Conservation (phyloP, 2,888 invertebrate species). For the Macaria notata region DNA sequence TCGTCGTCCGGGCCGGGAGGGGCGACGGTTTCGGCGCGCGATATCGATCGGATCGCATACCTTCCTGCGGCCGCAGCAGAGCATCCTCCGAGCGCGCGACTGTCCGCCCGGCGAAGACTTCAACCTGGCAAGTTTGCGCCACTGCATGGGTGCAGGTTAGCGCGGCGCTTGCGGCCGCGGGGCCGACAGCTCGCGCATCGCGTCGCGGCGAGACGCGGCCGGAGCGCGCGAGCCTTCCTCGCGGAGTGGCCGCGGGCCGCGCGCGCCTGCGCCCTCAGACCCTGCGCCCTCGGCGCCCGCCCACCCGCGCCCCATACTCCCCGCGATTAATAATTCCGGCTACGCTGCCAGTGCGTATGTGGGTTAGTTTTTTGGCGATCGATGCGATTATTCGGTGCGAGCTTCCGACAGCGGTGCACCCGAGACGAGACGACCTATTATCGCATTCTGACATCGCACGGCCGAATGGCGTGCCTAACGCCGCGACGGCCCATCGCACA, state of each 20-base stretch:
- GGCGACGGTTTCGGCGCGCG: constrained; percentile 77
- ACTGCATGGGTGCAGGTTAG: constrained; percentile 90
- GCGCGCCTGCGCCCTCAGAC: constrained; percentile 62
- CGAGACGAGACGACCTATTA: constrained; percentile 69
- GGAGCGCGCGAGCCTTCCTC: constrained; percentile 76
- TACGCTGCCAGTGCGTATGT: constrained; percentile 82
- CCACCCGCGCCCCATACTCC: constrained; percentile 66
- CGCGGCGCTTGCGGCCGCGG: constrained; percentile 82
- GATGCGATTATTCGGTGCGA: constrained; percentile 77
- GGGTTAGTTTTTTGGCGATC: constrained; percentile 82
- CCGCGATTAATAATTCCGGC: constrained; percentile 80
- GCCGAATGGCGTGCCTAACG: constrained; percentile 42
- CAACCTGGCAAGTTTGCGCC: constrained; percentile 91
- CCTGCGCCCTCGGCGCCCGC: constrained; percentile 23
- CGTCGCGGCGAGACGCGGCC: constrained; percentile 72
- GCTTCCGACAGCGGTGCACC: constrained; percentile 69
- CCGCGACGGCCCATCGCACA: constrained; percentile 31
- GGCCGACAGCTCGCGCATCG: constrained; percentile 75
- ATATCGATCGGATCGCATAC: constrained; percentile 84
- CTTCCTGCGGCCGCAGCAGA: constrained; percentile 97
- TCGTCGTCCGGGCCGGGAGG: constrained; percentile 79
- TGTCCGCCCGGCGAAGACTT: constrained; percentile 86
- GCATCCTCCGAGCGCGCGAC: constrained; percentile 93
- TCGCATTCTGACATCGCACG: constrained; percentile 59
- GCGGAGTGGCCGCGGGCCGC: constrained; percentile 72